Evolutionary conservation across 1,140 invertebrate species (phyloP), one percentile per base, ranked within the genome.

Genomic region (Temnothorax nylanderi): DNA sequence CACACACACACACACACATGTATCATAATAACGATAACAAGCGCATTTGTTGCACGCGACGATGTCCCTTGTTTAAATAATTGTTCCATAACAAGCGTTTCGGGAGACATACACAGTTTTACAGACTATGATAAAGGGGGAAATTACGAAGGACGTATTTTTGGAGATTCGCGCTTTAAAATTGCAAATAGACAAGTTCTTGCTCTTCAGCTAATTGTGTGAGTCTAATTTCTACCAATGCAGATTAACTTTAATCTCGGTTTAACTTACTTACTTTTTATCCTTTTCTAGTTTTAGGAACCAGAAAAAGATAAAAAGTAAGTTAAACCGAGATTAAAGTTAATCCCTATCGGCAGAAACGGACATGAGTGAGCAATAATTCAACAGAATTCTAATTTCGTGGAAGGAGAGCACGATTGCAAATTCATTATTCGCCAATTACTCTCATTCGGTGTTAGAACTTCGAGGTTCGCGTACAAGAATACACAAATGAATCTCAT

Each of bases 1-100:
- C 37, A 37, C 37, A 3, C 37, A 1, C 37, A 37, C 5, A 37
- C 37, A 41, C 37, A 41, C 37, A 41, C 37, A 6, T 26, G 26
- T 26, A 41, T 3, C 37, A 26, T 41, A 60, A 26, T 41, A 60
- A 80, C 32, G 32, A 74, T 85, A 69, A 54, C 47, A 65, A 86
- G 3, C 41, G n/a, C 11, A 44, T 60, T 75, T 64, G 41, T 34
- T 72, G 4, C 49, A 34, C 58, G 49, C 34, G 47, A 21, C 13
- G 32, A 34, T 44, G n/a, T 41, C 32, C 5, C 13, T 60, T 32
- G 13, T 76, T 13, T 76, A 60, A 44, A 60, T 44, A 60, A 76
- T 49, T 51, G 32, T 72, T 72, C 10, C n/a, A 5, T 18, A 49
- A 49, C 18, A 11, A 67, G 21, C 13, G 3, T 10, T 10, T 11